Conservation (phyloP, 2,797 vertebrate species). For the Pygocentrus nattereri region DNA sequence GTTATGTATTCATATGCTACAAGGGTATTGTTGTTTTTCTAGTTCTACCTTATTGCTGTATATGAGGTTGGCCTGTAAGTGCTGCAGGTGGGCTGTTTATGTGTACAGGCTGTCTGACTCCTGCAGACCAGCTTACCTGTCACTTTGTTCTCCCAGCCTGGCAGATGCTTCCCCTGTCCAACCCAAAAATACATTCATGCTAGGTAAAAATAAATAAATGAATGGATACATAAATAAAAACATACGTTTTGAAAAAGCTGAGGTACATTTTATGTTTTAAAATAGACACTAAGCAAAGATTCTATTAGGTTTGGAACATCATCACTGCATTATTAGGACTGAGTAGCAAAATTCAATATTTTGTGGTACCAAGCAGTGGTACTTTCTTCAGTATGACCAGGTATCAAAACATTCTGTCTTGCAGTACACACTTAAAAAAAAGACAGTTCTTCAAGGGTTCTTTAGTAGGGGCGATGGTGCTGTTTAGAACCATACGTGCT, state of each 20-base stretch:
- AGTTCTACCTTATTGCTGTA: background rate
- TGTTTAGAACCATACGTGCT: too few relatives aligned
- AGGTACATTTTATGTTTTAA: background rate
- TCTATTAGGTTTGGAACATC: background rate
- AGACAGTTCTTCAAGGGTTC: too few relatives aligned
- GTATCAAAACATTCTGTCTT: too few relatives aligned
- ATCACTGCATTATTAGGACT: too few relatives aligned
- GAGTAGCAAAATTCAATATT: too few relatives aligned
- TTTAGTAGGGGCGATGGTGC: too few relatives aligned
- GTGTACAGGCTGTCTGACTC: background rate
- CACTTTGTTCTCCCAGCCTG: background rate
- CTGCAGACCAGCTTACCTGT: background rate
- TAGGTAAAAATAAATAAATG: too few relatives aligned
- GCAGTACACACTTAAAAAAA: too few relatives aligned
- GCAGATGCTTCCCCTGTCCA: background rate
- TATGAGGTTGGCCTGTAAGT: background rate
- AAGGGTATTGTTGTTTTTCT: background rate
- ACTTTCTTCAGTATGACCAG: too few relatives aligned
- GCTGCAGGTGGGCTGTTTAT: conserved; percentile 33
- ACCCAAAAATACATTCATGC: background rate
- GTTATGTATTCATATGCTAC: conserved; percentile 1
- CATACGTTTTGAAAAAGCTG: background rate
- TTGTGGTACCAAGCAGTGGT: too few relatives aligned
- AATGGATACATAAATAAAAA: too few relatives aligned
- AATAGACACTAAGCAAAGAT: background rate